Evolutionary conservation across 2,797 vertebrate genomes (phyloP).

Genomic region (Meda fulgida): DNA sequence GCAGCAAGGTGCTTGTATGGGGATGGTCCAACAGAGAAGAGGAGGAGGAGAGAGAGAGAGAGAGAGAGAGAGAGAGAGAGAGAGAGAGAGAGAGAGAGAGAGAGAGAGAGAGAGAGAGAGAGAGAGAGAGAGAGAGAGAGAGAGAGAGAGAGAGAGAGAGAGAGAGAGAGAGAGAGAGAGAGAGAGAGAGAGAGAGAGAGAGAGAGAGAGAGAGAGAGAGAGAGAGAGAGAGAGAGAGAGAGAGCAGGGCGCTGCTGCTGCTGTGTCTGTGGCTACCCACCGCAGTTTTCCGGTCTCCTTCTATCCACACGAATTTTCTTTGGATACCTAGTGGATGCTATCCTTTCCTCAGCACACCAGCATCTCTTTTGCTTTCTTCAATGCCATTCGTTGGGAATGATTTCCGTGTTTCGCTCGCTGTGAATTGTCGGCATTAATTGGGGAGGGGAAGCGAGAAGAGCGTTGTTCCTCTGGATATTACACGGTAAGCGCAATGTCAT

Average conservation of each 20-base stretch:
- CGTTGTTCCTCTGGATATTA: conserved; percentile 74
- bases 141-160: conserved; percentile 62
- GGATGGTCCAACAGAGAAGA: conserved; percentile 54
- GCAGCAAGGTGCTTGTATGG: conserved; percentile 59
- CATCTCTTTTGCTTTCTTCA: conserved; percentile 46
- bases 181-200: conserved; percentile 62
- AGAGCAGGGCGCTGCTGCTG: conserved; percentile 58
- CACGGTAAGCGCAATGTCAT: conserved; percentile 85
- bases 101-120: conserved; percentile 40
- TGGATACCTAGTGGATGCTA: conserved; percentile 70
- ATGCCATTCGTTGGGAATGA: conserved; percentile 69
- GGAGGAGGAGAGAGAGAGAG: conserved; percentile 62
- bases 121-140: conserved; percentile 61
- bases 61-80: conserved; percentile 63
- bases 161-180: conserved; percentile 62
- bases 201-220: conserved; percentile 57
- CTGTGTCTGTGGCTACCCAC: conserved; percentile 76
- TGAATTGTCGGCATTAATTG: conserved; percentile 71
- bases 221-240: conserved; percentile 52
- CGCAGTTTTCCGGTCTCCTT: conserved; percentile 71
- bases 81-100: conserved; percentile 62
- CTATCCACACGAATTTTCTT: conserved; percentile 55
- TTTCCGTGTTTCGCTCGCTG: conserved; percentile 67
- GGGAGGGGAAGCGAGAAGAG: conserved; percentile 69
- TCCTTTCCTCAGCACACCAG: conserved; percentile 57